A percentile compares a stretch with the other conserved stretches of the same genome.
Conservation (phyloP, 2,797 vertebrate species). For the Rhinella marina region DNA sequence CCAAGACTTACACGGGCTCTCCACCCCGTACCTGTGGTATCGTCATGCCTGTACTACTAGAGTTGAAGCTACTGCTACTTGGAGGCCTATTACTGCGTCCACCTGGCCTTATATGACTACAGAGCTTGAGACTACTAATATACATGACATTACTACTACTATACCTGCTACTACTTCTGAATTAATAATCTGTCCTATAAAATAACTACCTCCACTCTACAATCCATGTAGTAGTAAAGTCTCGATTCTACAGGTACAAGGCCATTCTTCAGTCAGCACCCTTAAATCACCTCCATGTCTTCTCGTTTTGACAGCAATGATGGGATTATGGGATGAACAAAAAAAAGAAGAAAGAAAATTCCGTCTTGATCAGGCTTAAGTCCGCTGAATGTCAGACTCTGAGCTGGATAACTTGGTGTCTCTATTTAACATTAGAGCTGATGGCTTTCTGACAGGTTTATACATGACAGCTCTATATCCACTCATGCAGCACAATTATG, state of each 20-base stretch:
- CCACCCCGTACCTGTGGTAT: not conserved
- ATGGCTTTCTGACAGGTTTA: conserved; percentile 94
- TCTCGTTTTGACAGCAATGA: conserved; percentile 17
- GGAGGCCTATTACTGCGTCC: no score
- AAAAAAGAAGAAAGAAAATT: conserved; percentile 78
- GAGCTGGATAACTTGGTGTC: conserved; percentile 82
- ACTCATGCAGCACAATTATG: conserved; percentile 90
- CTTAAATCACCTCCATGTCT: not conserved
- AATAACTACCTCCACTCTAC: no score
- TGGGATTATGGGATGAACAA: conserved; percentile 40
- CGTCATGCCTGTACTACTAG: not conserved
- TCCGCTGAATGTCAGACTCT: conserved; percentile 83
- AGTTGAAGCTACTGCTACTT: not conserved
- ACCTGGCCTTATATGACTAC: no score
- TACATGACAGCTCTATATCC: conserved; percentile 85
- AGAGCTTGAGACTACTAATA: not conserved
- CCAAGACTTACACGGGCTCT: not conserved
- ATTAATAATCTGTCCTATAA: not conserved
- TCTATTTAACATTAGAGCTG: conserved; percentile 88
- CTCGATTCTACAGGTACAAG: not conserved
- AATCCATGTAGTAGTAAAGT: not conserved
- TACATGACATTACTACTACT: not conserved
- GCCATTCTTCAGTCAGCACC: not conserved
- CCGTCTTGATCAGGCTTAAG: conserved; percentile 77
- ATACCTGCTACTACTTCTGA: not conserved